A percentile compares a stretch with the other conserved stretches of the same genome.
Evolutionary conservation across 2,113 vertebrate species (phyloP).

Genomic region (Anguilla rostrata): DNA sequence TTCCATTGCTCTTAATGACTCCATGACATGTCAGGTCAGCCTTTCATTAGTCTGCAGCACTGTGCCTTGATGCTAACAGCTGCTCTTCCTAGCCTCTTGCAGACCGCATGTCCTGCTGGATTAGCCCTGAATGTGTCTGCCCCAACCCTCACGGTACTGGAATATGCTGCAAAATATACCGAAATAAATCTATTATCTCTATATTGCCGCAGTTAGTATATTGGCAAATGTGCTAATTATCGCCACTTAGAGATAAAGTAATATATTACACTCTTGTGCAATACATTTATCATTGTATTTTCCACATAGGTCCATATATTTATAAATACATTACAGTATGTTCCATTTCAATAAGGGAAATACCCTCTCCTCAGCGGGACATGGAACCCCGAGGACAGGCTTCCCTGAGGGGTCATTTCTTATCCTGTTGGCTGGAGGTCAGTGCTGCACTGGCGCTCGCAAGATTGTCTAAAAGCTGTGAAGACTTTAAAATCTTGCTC

Average conservation of each 20-base stretch:
- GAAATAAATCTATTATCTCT: too few species aligned
- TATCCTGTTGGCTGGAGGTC: neutral
- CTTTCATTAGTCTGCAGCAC: neutral
- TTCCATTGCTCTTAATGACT: neutral
- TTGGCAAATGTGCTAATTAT: too few species aligned
- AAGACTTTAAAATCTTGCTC: neutral
- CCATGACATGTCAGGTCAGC: neutral
- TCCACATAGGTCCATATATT: too few species aligned
- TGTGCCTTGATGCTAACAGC: neutral
- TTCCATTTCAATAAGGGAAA: too few species aligned
- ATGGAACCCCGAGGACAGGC: neutral
- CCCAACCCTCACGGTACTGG: too few species aligned
- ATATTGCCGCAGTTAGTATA: too few species aligned
- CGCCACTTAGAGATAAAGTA: too few species aligned
- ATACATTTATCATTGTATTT: too few species aligned
- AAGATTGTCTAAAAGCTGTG: neutral
- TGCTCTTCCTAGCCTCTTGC: neutral
- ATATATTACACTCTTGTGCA: too few species aligned
- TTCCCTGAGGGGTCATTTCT: neutral
- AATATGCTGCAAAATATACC: too few species aligned
- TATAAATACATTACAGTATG: too few species aligned
- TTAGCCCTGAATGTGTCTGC: neutral
- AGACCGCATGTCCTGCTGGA: neutral
- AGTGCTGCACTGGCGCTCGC: neutral
- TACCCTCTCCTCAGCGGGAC: neutral